Percentiles rank a stretch among this genome's conserved stretches.
phyloP scores from a whole-genome alignment of 1,140 invertebrate genomes.

The Chelonus insularis region DNA sequence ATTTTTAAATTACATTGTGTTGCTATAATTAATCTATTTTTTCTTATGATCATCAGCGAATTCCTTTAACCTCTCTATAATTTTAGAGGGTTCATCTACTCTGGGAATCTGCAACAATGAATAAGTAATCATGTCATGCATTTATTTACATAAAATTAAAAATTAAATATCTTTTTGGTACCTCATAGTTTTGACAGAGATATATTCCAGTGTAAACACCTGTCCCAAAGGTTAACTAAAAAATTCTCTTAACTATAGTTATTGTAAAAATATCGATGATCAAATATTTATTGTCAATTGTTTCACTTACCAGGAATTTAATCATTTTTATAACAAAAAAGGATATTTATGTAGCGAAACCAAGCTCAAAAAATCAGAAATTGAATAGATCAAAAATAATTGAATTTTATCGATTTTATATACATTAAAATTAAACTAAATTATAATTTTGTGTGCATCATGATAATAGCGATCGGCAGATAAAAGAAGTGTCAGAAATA shows the following conservation, averaged over 20 bases:
- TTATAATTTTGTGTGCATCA: no score
- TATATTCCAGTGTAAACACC: constrained; percentile 82
- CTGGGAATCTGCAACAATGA: constrained; percentile 71
- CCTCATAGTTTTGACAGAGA: constrained; percentile 80
- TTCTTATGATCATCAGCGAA: constrained; percentile 71
- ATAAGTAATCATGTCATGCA: neutral
- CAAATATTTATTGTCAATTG: no score
- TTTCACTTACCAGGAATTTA: no score
- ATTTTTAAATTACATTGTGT: constrained; percentile 21
- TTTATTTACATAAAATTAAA: constrained; percentile 17
- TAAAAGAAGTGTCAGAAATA: no score
- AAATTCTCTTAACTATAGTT: constrained; percentile 33
- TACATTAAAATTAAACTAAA: no score
- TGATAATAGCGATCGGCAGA: no score
- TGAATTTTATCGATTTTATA: no score
- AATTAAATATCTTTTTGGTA: constrained; percentile 48
- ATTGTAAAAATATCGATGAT: no score
- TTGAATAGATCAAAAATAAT: no score
- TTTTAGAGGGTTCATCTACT: constrained; percentile 75
- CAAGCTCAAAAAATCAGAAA: no score
- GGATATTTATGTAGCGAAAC: no score
- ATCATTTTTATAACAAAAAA: no score
- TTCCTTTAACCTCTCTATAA: constrained; percentile 70
- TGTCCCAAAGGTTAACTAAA: constrained; percentile 73
- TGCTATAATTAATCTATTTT: constrained; percentile 47